Evolutionary conservation across 1,140 invertebrate species (phyloP), one percentile per base, ranked within the genome.

Genomic region (Hyles vespertilio): DNA sequence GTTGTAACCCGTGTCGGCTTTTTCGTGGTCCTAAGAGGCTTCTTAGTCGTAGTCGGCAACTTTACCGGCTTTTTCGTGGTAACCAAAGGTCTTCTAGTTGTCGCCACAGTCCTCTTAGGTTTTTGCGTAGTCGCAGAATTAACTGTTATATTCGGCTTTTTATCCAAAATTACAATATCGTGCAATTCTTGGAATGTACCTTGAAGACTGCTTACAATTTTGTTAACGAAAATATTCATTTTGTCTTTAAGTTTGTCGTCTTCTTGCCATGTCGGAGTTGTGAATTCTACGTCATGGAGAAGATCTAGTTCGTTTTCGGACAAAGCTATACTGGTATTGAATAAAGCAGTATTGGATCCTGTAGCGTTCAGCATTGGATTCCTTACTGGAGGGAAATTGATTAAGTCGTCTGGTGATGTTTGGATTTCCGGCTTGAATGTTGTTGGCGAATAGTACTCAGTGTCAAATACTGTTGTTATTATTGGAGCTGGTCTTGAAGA

Each of bases 371-470:
- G 81, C 84, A 95, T 94, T 0, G 95, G 95, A 80, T 96, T 95
- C 54, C 95, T 91, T 2, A 95, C 95, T 0, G 95, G 95, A 34
- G 95, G 95, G 83, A 96, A 96, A 64, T 95, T 95, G 12, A 93
- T 92, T 4, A 94, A 80, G 59, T 95, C 93, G 63, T 95, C 93
- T 0, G 92, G 90, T 1, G 92, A 91, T 0, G 92, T 93, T 56
- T 92, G 90, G 5, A 86, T 70, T 70, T 92, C 91, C 36, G 88
- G 86, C 69, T 82, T 86, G 0, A 81, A 84, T 9, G 85, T 89
- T 3, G 88, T 86, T 40, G 74, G 72, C 44, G 73, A 69, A 52
- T 70, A 74, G 44, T 82, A 81, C 52, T 79, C 81, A 0, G 69
- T 63, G 55, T 85, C 78, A 33, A 71, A 79, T 4, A 48, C 69